Evolutionary conservation across 2,797 vertebrate genomes (phyloP).

Genomic region (Tenualosa thibaudeaui): DNA sequence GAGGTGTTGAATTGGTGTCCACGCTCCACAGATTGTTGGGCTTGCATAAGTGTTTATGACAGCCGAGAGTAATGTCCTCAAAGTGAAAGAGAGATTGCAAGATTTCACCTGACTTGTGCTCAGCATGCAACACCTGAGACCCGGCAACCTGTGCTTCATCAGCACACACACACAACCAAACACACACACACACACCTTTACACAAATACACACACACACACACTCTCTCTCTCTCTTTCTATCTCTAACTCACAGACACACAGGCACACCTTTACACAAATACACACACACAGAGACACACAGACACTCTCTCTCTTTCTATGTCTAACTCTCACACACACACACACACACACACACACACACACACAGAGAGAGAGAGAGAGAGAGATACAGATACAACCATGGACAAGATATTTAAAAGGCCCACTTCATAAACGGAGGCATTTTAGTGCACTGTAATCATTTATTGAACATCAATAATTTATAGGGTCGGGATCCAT

Average conservation of each 20-base stretch:
- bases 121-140: neutral
- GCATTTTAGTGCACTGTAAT: constrained; percentile 53
- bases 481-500: constrained; percentile 52
- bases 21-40: neutral
- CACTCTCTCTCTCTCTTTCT: neutral
- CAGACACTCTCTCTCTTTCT: neutral
- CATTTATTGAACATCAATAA: constrained; percentile 62
- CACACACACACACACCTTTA: neutral
- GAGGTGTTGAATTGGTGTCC: neutral
- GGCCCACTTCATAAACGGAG: constrained; percentile 43
- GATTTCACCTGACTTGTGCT: neutral
- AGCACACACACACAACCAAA: neutral
- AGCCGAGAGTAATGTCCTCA: neutral
- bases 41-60: neutral
- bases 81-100: neutral
- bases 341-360: constrained; percentile 46
- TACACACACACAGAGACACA: constrained; percentile 45
- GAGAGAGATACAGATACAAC: constrained; percentile 41
- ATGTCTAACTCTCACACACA: neutral
- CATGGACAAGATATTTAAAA: constrained; percentile 37
- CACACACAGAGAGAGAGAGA: constrained; percentile 48
- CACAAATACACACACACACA: neutral
- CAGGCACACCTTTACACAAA: constrained; percentile 50
- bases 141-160: neutral
- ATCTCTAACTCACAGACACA: neutral